Base-by-base conservation (phyloP, 2,113 vertebrate species). In the Tonatia bakeri region DNA sequence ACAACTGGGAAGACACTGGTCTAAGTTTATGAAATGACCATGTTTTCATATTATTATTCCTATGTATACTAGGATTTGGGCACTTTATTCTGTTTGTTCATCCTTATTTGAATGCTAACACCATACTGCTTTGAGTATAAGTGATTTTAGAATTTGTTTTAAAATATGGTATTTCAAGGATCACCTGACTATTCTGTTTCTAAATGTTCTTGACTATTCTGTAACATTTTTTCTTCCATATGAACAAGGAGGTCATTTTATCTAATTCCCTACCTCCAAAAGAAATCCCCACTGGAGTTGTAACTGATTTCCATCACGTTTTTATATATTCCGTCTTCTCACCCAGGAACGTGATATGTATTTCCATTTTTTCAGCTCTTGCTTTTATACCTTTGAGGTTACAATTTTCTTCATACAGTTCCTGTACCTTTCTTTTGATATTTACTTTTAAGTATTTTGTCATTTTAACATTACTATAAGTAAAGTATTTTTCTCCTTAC, bases 121-220 rank as follows among this genome's bases (percentile, higher is more conserved):
- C 50, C 52, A 87, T 45, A 54, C 67, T 72, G 50, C 67, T 87
- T 83, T 70, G 3, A 75, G 83, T 36, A 82, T 5, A 38, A 45
- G 47, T 54, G 28, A 93, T 54, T 77, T 90, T 56, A 90, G 33
- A 83, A 86, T 87, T 26, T 94, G 31, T 69, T 86, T 93, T 73
- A 92, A 70, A 56, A 84, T 43, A 17, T 14, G 28, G 64, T 54
- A 81, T 86, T 67, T 36, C 28, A 93, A 92, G 15, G 47, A 82
- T n/a, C 65, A 64, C 40, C 22, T 93, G 47, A 80, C 7, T 59
- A 95, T 50, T 91, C 50, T 75, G 43, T 79, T 79, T 73, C 73
- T 81, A 85, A 90, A 20, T 81, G 43, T 75, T 73, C 54, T 38
- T 84, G 31, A 36, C 56, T 86, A 81, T 47, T 81, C 47, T 84